Base-by-base conservation (phyloP, 2,888 invertebrate species). In the Morpho achilles region DNA sequence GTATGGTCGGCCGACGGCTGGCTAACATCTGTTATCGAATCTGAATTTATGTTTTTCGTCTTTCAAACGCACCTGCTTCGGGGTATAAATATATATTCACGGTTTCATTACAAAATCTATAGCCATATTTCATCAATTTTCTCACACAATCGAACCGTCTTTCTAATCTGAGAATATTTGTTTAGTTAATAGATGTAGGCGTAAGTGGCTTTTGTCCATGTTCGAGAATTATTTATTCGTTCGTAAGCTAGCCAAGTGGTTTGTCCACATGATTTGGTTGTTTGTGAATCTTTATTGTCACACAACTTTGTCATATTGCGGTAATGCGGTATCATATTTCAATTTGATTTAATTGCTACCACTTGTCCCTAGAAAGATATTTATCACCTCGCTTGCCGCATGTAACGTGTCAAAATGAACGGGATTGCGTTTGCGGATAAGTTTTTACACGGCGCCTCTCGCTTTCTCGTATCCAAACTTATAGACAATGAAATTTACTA, bases 1-100 rank as follows among this genome's bases (percentile, higher is more conserved):
- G 76, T 75, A 73, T 72, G 73, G 78, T 73, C 71, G 74, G 77
- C 73, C 72, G 76, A 73, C 76, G 79, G 79, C 80, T 82, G 87
- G 82, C 75, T 72, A 82, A 74, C 87, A 82, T 87, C 85, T 86
- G 85, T 87, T 86, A 87, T 86, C 87, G 86, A 82, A 79, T 77
- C 74, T 67, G 69, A 78, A 82, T 87, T 83, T 83, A 85, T 84
- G 86, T 82, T 83, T 81, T 83, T 82, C 85, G 74, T 83, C 82
- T 84, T 81, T 82, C 80, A 80, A 72, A 66, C 79, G 77, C 88
- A 88, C 87, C 86, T 86, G 87, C 79, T 77, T 66, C 71, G 70
- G 73, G 32, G 73, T 80, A 77, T 80, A 81, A 82, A 82, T 82
- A 79, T 76, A 67, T 67, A 61, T 64, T 58, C 66, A 68, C 59